These are phyloP conservation scores for Amphibalanus amphitrite DNA, from an alignment of 1,140 invertebrate species.

Conservation along the genomic window DNA sequence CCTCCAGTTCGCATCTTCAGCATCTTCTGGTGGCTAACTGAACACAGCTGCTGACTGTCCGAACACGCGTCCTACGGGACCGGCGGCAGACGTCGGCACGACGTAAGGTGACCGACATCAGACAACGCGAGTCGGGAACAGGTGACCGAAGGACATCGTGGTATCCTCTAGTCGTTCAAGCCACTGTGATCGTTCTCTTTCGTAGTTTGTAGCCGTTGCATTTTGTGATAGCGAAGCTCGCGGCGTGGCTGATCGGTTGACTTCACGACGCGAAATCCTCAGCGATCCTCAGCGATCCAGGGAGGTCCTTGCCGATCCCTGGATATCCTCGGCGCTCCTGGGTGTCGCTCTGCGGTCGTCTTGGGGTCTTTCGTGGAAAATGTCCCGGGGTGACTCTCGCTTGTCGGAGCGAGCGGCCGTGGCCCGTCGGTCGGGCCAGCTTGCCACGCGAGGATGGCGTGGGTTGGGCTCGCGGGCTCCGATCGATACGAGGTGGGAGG, in stretches of 20 bases:
- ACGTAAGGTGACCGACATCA: too few relatives aligned
- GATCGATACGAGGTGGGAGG: too few relatives aligned
- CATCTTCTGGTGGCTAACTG: slow-evolving; percentile 62
- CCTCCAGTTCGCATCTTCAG: slow-evolving; percentile 48
- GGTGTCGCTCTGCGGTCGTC: neutral
- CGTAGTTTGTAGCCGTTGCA: neutral
- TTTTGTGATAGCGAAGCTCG: neutral
- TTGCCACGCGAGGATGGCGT: too few relatives aligned
- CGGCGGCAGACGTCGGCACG: too few relatives aligned
- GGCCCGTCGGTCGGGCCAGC: too few relatives aligned
- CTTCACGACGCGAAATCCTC: too few relatives aligned
- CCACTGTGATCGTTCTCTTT: neutral
- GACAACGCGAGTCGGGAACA: too few relatives aligned
- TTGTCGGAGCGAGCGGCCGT: neutral
- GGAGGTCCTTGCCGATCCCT: slow-evolving; percentile 13
- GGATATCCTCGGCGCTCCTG: neutral
- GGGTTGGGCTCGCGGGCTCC: too few relatives aligned
- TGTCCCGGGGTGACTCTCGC: too few relatives aligned
- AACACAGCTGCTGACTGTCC: slow-evolving; percentile 20
- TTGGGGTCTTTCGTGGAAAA: too few relatives aligned
- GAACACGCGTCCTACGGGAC: too few relatives aligned
- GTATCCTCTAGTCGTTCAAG: slow-evolving; percentile 4
- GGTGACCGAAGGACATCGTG: slow-evolving; percentile 16
- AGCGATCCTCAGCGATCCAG: slow-evolving; percentile 13
- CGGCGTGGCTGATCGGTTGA: slow-evolving; percentile 3